Conservation (phyloP, 2,797 vertebrate genomes). For the Pachyuromys duprasi region DNA sequence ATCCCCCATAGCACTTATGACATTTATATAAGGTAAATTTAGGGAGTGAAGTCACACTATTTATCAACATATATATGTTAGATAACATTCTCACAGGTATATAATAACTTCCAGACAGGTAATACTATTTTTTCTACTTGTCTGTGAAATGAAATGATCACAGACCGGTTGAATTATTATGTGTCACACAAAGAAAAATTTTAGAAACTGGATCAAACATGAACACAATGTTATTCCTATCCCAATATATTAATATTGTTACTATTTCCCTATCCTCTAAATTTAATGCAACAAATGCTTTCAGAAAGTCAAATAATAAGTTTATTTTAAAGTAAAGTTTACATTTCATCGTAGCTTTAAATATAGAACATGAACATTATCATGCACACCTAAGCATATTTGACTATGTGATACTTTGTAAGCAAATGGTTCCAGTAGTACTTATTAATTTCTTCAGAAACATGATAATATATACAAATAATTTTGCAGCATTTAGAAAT, state of each 20-base stretch:
- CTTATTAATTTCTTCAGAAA: background rate
- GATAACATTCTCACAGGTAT: background rate
- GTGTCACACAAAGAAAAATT: background rate
- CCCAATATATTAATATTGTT: background rate
- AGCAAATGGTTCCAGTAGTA: background rate
- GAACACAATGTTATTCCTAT: background rate
- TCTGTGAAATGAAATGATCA: background rate
- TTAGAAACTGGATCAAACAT: background rate
- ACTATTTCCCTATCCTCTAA: background rate
- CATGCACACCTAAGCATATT: background rate
- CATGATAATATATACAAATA: background rate
- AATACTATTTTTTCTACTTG: background rate
- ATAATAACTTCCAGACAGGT: background rate
- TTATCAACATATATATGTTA: background rate
- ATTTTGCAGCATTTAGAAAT: conserved; percentile 27
- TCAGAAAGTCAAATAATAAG: background rate
- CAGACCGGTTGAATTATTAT: background rate
- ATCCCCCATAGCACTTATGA: background rate
- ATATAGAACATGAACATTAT: background rate
- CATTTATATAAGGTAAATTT: background rate
- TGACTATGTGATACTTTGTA: background rate
- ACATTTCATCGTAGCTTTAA: background rate
- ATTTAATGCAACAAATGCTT: background rate
- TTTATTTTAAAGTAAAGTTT: background rate
- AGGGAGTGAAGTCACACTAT: background rate